Percentiles rank a stretch among this genome's conserved stretches.
These are phyloP conservation scores for Helostoma temminkii DNA, from an alignment of 2,797 vertebrate species.

Conservation along the genomic window DNA sequence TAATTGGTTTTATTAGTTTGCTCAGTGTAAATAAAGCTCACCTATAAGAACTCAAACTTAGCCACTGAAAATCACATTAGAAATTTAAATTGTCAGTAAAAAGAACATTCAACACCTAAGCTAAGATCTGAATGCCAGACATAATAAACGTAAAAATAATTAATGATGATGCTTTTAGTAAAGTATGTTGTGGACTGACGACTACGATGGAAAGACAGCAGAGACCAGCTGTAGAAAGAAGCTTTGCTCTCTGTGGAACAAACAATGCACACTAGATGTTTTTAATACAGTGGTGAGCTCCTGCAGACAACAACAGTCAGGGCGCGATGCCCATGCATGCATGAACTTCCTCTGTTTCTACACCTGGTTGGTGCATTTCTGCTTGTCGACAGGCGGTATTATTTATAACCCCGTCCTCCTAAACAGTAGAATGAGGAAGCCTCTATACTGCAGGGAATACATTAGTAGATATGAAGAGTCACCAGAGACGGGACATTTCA, in stretches of 20 bases:
- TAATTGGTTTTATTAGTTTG: too few relatives aligned
- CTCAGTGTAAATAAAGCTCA: too few relatives aligned
- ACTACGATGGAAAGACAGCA: slow-evolving; percentile 84
- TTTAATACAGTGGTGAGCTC: slow-evolving; percentile 90
- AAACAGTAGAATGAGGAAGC: slow-evolving; percentile 91
- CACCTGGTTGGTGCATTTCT: slow-evolving; percentile 63
- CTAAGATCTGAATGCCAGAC: neutral
- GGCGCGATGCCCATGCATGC: slow-evolving; percentile 80
- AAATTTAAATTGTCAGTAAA: too few relatives aligned
- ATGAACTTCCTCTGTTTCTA: slow-evolving; percentile 84
- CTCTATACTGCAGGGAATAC: slow-evolving; percentile 91
- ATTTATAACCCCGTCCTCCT: slow-evolving; percentile 93
- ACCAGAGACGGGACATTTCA: slow-evolving; percentile 95
- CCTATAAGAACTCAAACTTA: too few relatives aligned
- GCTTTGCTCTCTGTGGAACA: slow-evolving; percentile 89
- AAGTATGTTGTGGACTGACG: slow-evolving; percentile 44
- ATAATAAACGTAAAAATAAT: slow-evolving; percentile 24
- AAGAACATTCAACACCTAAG: neutral
- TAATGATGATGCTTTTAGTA: slow-evolving; percentile 59
- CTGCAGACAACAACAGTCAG: slow-evolving; percentile 88
- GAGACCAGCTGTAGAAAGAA: slow-evolving; percentile 80
- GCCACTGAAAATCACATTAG: too few relatives aligned
- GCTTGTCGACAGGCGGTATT: slow-evolving; percentile 81
- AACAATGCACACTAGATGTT: slow-evolving; percentile 87
- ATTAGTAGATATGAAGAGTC: slow-evolving; percentile 95